Evolutionary conservation across 2,797 vertebrate species (phyloP).

Genomic region (Cynopterus sphinx): DNA sequence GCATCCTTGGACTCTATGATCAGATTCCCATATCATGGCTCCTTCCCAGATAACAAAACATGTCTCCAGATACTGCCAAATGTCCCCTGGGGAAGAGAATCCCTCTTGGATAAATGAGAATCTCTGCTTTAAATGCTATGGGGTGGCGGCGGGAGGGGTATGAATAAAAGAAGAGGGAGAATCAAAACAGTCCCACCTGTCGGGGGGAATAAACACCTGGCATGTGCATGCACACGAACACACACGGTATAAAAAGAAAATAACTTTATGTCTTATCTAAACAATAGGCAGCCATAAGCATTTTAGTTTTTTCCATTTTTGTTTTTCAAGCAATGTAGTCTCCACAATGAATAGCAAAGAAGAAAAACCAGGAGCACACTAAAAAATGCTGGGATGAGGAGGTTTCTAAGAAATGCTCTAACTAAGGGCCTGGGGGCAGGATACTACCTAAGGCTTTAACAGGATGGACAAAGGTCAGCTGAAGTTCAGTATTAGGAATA

Average conservation of each 20-base stretch:
- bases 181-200: background rate
- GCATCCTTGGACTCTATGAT: fast-evolving
- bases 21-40: background rate
- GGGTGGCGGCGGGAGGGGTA: background rate
- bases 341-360: background rate
- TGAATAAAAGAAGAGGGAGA: background rate
- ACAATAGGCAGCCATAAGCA: background rate
- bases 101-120: background rate
- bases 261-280: background rate
- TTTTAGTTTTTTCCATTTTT: background rate
- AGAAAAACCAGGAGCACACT: background rate
- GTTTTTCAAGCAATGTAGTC: background rate
- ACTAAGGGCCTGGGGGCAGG: background rate
- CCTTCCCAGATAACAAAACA: background rate
- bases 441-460: background rate
- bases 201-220: too few relatives aligned
- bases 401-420: background rate
- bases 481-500: background rate
- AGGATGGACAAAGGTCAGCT: background rate
- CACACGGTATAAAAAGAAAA: background rate
- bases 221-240: too few relatives aligned
- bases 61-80: background rate
- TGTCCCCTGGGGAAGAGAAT: background rate
- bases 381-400: background rate
- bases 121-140: background rate